Percentiles rank a stretch among this genome's conserved stretches.
Evolutionary conservation across 1,140 invertebrate species (phyloP).

Genomic region (Temnothorax nylanderi): DNA sequence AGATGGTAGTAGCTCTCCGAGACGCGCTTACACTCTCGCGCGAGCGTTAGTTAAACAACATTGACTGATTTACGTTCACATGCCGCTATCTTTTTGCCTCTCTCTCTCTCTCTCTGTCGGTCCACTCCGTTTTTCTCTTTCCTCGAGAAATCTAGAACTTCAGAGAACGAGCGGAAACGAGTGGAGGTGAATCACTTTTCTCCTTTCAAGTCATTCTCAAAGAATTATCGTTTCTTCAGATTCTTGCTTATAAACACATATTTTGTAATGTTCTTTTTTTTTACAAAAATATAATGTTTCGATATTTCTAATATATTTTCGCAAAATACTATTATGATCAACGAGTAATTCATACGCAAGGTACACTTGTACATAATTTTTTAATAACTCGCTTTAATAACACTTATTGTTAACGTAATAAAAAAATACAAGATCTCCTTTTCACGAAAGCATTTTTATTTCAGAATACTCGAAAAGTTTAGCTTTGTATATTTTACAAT

Average conservation of each 20-base stretch:
- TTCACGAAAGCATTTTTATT: not conserved
- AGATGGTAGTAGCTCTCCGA: not conserved
- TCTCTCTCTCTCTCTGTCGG: not conserved
- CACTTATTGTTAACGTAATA: not conserved
- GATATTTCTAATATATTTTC: not conserved
- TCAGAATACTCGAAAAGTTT: not conserved
- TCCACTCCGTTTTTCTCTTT: not conserved
- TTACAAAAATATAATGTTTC: not conserved
- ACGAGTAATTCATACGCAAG: not conserved
- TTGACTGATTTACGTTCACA: slow-evolving; percentile 28
- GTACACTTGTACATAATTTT: not conserved
- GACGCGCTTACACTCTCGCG: not conserved
- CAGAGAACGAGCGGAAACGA: not conserved
- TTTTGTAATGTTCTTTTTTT: not conserved
- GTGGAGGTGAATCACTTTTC: not conserved
- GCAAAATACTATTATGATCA: not conserved
- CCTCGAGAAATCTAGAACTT: not conserved
- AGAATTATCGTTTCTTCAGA: not conserved
- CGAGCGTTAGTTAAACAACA: slow-evolving; percentile 3
- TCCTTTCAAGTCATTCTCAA: not conserved
- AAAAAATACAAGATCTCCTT: not conserved
- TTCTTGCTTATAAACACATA: not conserved
- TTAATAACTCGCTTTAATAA: not conserved
- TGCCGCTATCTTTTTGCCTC: not conserved
- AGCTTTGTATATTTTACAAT: not conserved